Evolutionary conservation across 1,140 invertebrate genomes (phyloP), one percentile per base, ranked within the genome.

Genomic region (Zaprionus gabonicus): DNA sequence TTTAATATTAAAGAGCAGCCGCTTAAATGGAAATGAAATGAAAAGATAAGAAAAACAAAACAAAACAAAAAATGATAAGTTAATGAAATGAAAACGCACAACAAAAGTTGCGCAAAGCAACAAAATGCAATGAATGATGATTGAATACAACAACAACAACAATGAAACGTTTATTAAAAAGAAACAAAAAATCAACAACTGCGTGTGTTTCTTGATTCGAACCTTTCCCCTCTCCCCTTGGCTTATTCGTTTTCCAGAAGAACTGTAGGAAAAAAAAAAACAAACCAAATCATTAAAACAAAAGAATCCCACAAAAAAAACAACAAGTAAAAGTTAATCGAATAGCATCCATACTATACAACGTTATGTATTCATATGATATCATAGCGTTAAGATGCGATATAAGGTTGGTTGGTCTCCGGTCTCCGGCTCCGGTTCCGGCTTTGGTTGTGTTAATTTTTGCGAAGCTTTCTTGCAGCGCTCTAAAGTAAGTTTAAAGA

Each of bases 131-230:
- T 78, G 75, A 81, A 79, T 80, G 46, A 86, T 81, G 46, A 86
- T 81, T 78, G 75, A 81, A 64, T 64, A 65, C 71, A 85, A 65
- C 63, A 84, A 67, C 51, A 79, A 68, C 46, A 67, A 51, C 44
- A 71, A 85, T 76, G 69, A 87, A 87, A 87, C 67, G 80, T 82
- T 86, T 82, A 87, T 86, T 82, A 87, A 86, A 87, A 86, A 79
- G 68, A 68, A 76, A 74, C 36, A 51, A 63, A 62, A 80, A 72
- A 79, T 67, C 63, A 76, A 79, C 49, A 76, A 74, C 17, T 68
- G 59, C 49, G 55, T 62, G 78, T 88, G 70, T 85, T 80, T 82
- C 59, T 76, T 77, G 76, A 88, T 75, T 82, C 51, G 20, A 60
- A 63, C 28, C 7, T 13, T 17, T 60, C 80, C 67, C 17, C 75